Conservation (phyloP, 1,140 invertebrate genomes). For the Pemphigus obesinymphae region DNA sequence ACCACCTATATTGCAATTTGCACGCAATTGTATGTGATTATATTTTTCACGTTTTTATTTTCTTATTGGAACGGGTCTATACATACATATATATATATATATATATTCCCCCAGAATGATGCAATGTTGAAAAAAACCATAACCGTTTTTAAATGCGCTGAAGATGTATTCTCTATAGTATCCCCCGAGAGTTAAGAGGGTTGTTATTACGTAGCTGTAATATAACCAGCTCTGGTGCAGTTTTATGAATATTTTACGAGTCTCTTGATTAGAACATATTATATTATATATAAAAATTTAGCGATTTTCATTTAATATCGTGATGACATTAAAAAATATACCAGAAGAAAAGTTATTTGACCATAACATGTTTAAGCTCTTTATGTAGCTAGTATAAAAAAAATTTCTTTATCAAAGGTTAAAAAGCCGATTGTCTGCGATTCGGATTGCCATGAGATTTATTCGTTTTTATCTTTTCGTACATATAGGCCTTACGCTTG, state of each 20-base stretch:
- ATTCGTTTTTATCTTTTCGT: conserved; percentile 1
- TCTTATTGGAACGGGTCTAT: neutral
- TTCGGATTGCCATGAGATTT: neutral
- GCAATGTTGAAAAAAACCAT: too few relatives aligned
- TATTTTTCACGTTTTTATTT: neutral
- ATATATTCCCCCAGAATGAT: too few relatives aligned
- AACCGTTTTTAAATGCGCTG: neutral
- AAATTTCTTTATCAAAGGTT: conserved; percentile 1
- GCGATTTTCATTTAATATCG: too few relatives aligned
- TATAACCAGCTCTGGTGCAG: neutral
- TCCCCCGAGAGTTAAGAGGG: conserved; percentile 3
- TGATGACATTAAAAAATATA: too few relatives aligned
- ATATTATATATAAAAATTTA: too few relatives aligned
- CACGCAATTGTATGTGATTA: conserved; percentile 11
- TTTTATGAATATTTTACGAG: conserved; percentile 37
- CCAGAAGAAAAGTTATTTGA: too few relatives aligned
- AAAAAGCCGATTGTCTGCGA: neutral
- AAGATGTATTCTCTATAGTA: neutral
- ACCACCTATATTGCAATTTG: too few relatives aligned
- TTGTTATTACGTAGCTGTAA: conserved; percentile 11
- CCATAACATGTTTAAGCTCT: too few relatives aligned
- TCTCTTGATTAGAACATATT: conserved; percentile 15
- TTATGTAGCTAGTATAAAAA: too few relatives aligned
- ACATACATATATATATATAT: too few relatives aligned
- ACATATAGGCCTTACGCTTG: neutral